Evolutionary conservation across 2,797 vertebrate species (phyloP), one percentile per base, ranked within the genome.

Genomic region (Coregonus sp.): DNA sequence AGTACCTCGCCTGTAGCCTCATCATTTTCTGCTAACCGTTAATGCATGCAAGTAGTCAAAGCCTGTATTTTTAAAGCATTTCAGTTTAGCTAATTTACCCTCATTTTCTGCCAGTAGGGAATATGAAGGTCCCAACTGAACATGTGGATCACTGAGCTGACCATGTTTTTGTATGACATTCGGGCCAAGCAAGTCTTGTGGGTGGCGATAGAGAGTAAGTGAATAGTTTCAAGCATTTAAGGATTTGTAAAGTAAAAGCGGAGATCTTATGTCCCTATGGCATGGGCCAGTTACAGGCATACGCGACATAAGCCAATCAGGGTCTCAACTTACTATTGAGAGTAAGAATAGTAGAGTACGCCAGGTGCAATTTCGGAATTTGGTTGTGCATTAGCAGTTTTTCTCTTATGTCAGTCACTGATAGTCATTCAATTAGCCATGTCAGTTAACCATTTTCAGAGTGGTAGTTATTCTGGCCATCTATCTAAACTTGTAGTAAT

Each of bases 171-270:
- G 86, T 77, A 82, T 85, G 92, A 92, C 91, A 93, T 90, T 93
- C 88, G 87, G 91, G 91, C 92, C 93, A 93, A 92, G 89, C 85
- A 84, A 78, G 81, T 86, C 86, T 88, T 67, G 81, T 77, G 77
- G 73, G 81, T 68, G 68, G 76, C 75, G 68, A 51, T 3, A 20
- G 9, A n/a, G 84, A 75, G 16, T 83, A 65, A 83, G 85, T 90
- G 89, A 75, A 80, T 29, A 70, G 47, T 88, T 88, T 85, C 82
- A 83, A 79, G 77, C 81, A 80, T 72, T 35, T 7, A 5, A 68
- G 69, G 85, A 79, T 88, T 83, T 90, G 82, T 83, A 87, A 86
- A 14, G 72, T 88, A 81, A 81, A 81, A 86, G 83, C 77, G 80
- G 86, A 86, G 87, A 86, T 86, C 14, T 5, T 68, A 18, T 68